Percentiles rank a stretch among this genome's conserved stretches.
These are phyloP conservation scores for Hydrochoerus hydrochaeris DNA, from an alignment of 2,113 vertebrate species.

Conservation along the genomic window DNA sequence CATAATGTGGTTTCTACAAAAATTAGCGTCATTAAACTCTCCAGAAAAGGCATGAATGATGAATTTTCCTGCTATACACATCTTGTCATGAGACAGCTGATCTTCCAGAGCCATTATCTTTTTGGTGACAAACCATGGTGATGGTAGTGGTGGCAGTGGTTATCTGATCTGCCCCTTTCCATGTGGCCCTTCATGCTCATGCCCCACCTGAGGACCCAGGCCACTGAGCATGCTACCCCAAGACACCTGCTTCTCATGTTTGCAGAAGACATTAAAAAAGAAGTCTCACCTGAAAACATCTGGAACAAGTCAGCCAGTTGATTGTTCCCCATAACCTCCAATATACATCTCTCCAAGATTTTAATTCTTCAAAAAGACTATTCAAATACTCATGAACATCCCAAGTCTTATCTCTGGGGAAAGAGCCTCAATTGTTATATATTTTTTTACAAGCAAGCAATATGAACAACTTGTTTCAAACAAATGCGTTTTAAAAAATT, in stretches of 20 bases:
- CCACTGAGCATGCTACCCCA: background rate
- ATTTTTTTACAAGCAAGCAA: slow-evolving; percentile 50
- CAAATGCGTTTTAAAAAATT: slow-evolving; percentile 31
- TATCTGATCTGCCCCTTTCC: background rate
- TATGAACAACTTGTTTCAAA: slow-evolving; percentile 41
- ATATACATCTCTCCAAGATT: slow-evolving; percentile 97
- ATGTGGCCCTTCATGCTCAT: background rate
- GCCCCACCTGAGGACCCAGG: background rate
- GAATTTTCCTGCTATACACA: background rate
- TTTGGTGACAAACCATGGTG: background rate
- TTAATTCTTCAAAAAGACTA: slow-evolving; percentile 94
- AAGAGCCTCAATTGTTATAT: slow-evolving; percentile 56
- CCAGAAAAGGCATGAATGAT: background rate
- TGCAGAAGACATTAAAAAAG: background rate
- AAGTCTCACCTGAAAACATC: slow-evolving; percentile 91
- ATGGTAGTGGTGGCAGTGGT: background rate
- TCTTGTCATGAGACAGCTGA: background rate
- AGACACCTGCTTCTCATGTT: background rate
- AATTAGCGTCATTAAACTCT: slow-evolving; percentile 66
- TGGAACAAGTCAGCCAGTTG: slow-evolving; percentile 94
- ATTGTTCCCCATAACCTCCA: slow-evolving; percentile 98
- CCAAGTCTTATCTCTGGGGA: slow-evolving; percentile 95
- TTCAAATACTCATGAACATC: slow-evolving; percentile 94
- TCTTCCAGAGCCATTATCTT: background rate
- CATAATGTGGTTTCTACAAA: slow-evolving; percentile 94